Conservation (phyloP, 2,113 vertebrate genomes). For the Ceyx margarethae region DNA sequence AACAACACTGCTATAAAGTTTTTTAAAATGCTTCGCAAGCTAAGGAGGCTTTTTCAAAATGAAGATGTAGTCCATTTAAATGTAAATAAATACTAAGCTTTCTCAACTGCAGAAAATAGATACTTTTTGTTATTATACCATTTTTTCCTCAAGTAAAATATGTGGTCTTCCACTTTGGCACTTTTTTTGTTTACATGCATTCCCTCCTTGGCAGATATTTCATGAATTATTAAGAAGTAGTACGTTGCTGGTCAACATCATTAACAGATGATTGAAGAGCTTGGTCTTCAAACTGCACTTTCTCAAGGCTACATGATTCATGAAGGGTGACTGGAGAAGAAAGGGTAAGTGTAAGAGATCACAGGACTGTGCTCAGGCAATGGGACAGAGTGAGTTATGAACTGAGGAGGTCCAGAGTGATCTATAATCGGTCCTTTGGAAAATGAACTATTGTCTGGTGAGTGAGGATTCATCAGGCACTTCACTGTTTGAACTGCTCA, state of each 20-base stretch:
- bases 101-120: neutral
- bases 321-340: neutral
- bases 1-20: rapidly evolving
- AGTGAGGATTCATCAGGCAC: neutral
- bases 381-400: neutral
- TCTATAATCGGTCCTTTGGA: neutral
- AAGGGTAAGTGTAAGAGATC: neutral
- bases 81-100: neutral
- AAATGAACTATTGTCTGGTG: neutral
- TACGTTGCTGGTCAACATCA: neutral
- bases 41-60: neutral
- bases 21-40: neutral
- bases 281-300: neutral
- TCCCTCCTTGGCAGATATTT: neutral
- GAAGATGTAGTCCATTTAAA: neutral
- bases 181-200: neutral
- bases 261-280: neutral
- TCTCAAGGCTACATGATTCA: neutral
- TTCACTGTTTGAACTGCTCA: neutral
- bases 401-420: neutral
- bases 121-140: neutral
- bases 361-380: neutral
- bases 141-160: neutral
- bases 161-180: neutral
- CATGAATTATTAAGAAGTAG: neutral